Conservation (phyloP, 2,888 invertebrate species). For the Syrphus vitripennis region DNA sequence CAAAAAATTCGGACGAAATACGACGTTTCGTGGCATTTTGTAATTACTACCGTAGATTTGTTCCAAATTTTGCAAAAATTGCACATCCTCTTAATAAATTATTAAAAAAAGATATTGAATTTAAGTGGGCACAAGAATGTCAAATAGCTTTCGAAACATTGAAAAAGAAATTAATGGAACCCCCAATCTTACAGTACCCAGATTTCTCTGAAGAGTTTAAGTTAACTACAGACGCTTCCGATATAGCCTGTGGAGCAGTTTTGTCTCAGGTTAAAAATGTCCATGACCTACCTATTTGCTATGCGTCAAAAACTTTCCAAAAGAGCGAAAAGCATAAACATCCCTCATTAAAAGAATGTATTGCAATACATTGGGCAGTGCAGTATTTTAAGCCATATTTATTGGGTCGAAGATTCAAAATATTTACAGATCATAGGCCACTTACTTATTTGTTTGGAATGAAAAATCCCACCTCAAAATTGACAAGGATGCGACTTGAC, state of each 20-base stretch:
- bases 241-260: constrained; percentile 73
- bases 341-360: constrained; percentile 73
- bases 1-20: constrained; percentile 49
- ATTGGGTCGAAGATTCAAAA: constrained; percentile 67
- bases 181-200: background rate
- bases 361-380: constrained; percentile 58
- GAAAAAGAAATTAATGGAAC: background rate
- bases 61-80: too few species aligned
- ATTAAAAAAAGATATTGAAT: background rate
- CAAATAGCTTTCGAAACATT: background rate
- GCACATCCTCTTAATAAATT: background rate
- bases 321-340: constrained; percentile 72
- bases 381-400: constrained; percentile 74
- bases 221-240: constrained; percentile 74
- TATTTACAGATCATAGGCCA: constrained; percentile 69
- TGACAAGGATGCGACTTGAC: constrained; percentile 61
- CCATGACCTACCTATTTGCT: constrained; percentile 52
- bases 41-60: background rate
- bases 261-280: constrained; percentile 69
- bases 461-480: constrained; percentile 72
- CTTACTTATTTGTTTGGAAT: constrained; percentile 69
- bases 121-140: background rate
- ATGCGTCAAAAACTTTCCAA: constrained; percentile 73
- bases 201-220: constrained; percentile 5
- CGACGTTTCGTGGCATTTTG: constrained; percentile 59